Conservation (phyloP, 2,888 invertebrate genomes). For the Cactoblastis cactorum region DNA sequence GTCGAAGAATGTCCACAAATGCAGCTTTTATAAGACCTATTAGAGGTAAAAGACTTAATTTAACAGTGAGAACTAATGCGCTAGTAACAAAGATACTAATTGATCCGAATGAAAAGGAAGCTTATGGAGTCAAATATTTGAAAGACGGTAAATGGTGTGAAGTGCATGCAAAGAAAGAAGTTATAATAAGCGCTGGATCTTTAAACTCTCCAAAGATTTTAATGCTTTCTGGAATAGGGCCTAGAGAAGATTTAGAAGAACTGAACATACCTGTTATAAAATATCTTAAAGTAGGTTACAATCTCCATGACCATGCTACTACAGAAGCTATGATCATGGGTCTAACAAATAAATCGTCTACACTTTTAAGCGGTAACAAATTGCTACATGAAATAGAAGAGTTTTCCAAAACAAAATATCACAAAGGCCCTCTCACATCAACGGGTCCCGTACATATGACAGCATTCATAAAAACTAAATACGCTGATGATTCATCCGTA, state of each 20-base stretch:
- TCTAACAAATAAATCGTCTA: slow-evolving; percentile 73
- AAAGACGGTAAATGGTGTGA: slow-evolving; percentile 34
- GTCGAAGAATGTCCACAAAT: slow-evolving; percentile 80
- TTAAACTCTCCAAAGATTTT: slow-evolving; percentile 81
- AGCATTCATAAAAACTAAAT: slow-evolving; percentile 79
- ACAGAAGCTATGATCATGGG: slow-evolving; percentile 73
- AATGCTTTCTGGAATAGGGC: slow-evolving; percentile 83
- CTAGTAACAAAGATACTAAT: slow-evolving; percentile 79
- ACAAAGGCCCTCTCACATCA: slow-evolving; percentile 66
- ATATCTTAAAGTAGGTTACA: slow-evolving; percentile 84
- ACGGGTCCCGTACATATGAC: slow-evolving; percentile 77
- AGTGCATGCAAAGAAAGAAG: slow-evolving; percentile 73
- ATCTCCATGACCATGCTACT: slow-evolving; percentile 85
- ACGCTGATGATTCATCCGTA: slow-evolving; percentile 63
- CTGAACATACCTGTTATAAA: slow-evolving; percentile 74
- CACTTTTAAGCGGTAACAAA: slow-evolving; percentile 48
- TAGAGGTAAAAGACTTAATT: slow-evolving; percentile 67
- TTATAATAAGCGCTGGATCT: slow-evolving; percentile 79
- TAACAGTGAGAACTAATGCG: slow-evolving; percentile 66
- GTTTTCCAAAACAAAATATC: slow-evolving; percentile 47
- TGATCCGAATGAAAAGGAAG: slow-evolving; percentile 44
- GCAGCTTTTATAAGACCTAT: slow-evolving; percentile 82
- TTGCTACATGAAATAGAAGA: slow-evolving; percentile 51
- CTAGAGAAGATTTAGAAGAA: slow-evolving; percentile 59
- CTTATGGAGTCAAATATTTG: slow-evolving; percentile 48